Evolutionary conservation across 1,140 invertebrate species (phyloP).

Genomic region (Drosophila pallidifrons): DNA sequence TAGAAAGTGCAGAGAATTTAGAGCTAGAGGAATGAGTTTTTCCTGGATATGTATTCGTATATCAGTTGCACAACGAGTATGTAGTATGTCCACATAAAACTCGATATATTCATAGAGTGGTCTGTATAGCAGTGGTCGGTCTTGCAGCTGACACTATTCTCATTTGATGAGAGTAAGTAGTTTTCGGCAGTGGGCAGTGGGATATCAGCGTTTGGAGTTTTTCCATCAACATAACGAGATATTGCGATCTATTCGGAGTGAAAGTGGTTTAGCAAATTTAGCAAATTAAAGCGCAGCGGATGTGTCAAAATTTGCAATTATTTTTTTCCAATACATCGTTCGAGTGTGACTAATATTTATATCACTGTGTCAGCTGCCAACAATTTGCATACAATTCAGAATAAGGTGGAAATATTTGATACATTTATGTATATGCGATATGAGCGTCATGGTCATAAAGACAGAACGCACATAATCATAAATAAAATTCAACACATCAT

Average conservation of each 20-base stretch:
- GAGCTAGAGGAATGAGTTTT: slow-evolving; percentile 15
- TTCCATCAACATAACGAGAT: slow-evolving; percentile 51
- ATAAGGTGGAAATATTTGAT: slow-evolving; percentile 55
- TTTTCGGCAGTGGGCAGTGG: not conserved
- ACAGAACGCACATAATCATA: slow-evolving; percentile 67
- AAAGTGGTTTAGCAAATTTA: not conserved
- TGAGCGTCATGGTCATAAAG: slow-evolving; percentile 50
- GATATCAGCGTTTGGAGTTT: slow-evolving; percentile 51
- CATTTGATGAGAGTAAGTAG: slow-evolving; percentile 22
- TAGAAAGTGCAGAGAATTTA: slow-evolving; percentile 24
- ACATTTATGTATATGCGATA: slow-evolving; percentile 37
- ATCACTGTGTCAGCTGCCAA: slow-evolving; percentile 33
- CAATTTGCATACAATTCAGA: slow-evolving; percentile 43
- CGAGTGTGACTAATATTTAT: slow-evolving; percentile 40
- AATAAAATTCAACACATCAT: slow-evolving; percentile 63
- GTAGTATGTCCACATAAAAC: slow-evolving; percentile 22
- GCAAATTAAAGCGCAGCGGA: slow-evolving; percentile 1
- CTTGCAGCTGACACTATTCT: slow-evolving; percentile 63
- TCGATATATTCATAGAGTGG: slow-evolving; percentile 54
- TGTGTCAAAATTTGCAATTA: slow-evolving; percentile 38
- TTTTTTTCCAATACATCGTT: slow-evolving; percentile 14
- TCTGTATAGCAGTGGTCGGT: slow-evolving; percentile 22
- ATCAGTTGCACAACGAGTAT: slow-evolving; percentile 3
- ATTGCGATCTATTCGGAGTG: slow-evolving; percentile 5
- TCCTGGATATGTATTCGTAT: slow-evolving; percentile 15